A percentile compares a stretch with the other conserved stretches of the same genome.
Evolutionary conservation across 2,113 vertebrate species (phyloP).

Genomic region (Jaculus jaculus): DNA sequence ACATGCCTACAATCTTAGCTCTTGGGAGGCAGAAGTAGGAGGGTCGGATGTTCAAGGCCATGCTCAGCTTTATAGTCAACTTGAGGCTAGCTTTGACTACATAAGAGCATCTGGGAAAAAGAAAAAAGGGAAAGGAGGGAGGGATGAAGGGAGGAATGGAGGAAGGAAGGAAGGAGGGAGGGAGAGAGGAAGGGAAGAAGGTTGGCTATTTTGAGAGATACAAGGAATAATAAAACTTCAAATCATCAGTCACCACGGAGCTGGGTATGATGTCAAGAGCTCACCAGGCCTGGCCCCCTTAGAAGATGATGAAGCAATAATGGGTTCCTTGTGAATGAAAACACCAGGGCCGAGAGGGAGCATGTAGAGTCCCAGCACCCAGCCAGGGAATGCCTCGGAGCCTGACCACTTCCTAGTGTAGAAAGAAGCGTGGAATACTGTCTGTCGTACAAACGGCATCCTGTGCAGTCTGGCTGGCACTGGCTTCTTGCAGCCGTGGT

Average conservation of each 20-base stretch:
- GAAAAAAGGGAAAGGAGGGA: background rate
- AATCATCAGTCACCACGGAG: background rate
- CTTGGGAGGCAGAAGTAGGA: background rate
- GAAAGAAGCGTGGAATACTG: background rate
- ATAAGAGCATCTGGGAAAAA: background rate
- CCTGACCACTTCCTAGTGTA: no score
- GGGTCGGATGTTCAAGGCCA: background rate
- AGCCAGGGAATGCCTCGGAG: background rate
- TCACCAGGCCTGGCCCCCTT: background rate
- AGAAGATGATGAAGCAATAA: background rate
- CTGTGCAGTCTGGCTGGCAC: background rate
- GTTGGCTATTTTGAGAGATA: no score
- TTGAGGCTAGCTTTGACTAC: background rate
- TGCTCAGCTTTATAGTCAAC: background rate
- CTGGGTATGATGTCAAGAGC: background rate
- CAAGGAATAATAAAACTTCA: background rate
- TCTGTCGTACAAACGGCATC: background rate
- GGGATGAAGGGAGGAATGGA: no score
- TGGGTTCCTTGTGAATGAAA: background rate
- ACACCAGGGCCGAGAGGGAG: background rate
- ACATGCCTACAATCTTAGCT: background rate
- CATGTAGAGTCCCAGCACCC: background rate
- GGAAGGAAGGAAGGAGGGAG: no score
- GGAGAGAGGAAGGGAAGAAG: no score
- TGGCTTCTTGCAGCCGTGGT: background rate